A percentile compares a stretch with the other conserved stretches of the same genome.
phyloP scores from a whole-genome alignment of 2,888 invertebrate genomes.

The Agonum fuliginosum region DNA sequence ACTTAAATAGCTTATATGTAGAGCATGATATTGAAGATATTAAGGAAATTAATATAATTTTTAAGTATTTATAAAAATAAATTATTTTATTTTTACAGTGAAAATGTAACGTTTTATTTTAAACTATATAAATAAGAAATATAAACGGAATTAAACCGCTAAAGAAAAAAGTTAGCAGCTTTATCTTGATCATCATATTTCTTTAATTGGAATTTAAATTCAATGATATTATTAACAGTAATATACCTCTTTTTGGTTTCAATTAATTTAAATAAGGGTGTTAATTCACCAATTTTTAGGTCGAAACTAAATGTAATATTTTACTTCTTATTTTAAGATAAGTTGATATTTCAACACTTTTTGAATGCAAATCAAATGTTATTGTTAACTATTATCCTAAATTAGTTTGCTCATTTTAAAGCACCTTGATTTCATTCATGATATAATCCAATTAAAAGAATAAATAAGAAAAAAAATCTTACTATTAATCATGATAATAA shows the following conservation, averaged over 20 bases:
- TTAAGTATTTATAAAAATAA: conserved; percentile 68
- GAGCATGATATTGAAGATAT: conserved; percentile 74
- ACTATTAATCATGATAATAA: conserved; percentile 66
- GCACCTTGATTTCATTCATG: conserved; percentile 77
- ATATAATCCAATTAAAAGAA: conserved; percentile 74
- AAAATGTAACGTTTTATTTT: conserved; percentile 80
- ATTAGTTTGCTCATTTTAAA: conserved; percentile 73
- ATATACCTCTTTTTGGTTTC: conserved; percentile 77
- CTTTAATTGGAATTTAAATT: conserved; percentile 77
- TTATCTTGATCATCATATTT: conserved; percentile 74
- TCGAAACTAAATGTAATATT: conserved; percentile 75
- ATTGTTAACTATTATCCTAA: conserved; percentile 73
- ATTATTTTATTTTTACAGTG: conserved; percentile 77
- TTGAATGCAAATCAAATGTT: conserved; percentile 74
- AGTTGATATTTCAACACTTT: conserved; percentile 71
- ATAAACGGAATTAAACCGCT: conserved; percentile 73
- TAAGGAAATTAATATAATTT: conserved; percentile 68
- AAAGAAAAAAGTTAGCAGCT: conserved; percentile 80
- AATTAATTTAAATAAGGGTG: conserved; percentile 74
- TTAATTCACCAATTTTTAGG: conserved; percentile 70
- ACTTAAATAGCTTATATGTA: conserved; percentile 72
- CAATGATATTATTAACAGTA: conserved; percentile 81
- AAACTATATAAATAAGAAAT: conserved; percentile 80
- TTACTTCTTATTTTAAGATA: conserved; percentile 73
- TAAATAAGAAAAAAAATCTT: conserved; percentile 71